Evolutionary conservation across 2,113 vertebrate genomes (phyloP).

Genomic region (Otolemur garnettii): DNA sequence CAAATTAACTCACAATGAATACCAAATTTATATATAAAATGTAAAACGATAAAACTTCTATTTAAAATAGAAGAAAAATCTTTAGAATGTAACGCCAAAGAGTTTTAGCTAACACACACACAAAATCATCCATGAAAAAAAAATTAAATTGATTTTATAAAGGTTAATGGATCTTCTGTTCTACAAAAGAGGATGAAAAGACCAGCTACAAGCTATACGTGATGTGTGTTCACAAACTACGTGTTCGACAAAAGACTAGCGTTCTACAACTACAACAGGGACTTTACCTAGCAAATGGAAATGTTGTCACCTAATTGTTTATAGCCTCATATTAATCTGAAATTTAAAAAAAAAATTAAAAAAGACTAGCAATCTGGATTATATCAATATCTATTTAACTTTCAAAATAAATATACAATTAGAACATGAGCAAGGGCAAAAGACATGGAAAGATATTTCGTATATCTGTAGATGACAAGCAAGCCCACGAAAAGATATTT

Average conservation of each 20-base stretch:
- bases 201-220: neutral
- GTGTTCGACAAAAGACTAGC: neutral
- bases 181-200: neutral
- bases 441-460: neutral
- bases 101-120: neutral
- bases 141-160: neutral
- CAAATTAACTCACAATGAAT: neutral
- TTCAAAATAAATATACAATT: neutral
- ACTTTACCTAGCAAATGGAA: too few species aligned
- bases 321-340: too few species aligned
- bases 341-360: neutral
- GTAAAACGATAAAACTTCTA: neutral
- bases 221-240: neutral
- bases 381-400: too few species aligned
- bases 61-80: neutral
- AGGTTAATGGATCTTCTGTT: neutral
- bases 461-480: neutral
- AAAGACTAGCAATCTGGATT: neutral
- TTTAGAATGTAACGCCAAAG: neutral
- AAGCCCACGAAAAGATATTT: neutral
- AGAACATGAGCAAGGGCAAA: neutral
- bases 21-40: neutral
- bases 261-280: too few species aligned
- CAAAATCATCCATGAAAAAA: neutral
- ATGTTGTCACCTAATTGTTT: too few species aligned